Percentiles rank a stretch among this genome's conserved stretches.
phyloP scores from a whole-genome alignment of 2,113 vertebrate species.

The Bothrops jararaca region DNA sequence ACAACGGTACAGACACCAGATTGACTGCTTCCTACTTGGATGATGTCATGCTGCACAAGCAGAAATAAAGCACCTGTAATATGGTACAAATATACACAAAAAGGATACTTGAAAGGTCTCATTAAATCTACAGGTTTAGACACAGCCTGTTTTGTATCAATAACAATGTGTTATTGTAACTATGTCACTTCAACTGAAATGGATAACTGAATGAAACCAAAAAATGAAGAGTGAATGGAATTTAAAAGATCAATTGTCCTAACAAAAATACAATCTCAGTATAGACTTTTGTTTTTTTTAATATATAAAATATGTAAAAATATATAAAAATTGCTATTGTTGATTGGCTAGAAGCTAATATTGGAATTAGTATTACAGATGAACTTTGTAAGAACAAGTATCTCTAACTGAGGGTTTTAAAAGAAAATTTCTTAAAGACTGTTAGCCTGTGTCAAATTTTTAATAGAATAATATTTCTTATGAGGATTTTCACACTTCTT shows the following conservation, averaged over 20 bases:
- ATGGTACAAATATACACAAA: not conserved
- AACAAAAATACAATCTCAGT: not conserved
- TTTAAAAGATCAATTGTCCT: not conserved
- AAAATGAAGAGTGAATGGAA: not conserved
- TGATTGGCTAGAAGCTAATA: not conserved
- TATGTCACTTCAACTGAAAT: not conserved
- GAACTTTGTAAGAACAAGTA: not conserved
- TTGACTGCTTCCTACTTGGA: not conserved
- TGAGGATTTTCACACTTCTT: not conserved
- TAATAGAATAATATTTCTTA: not conserved
- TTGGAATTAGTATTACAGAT: not conserved
- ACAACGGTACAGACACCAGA: not conserved
- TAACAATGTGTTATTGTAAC: not conserved
- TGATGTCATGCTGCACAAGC: not conserved
- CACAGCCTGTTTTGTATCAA: not conserved
- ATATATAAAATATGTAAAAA: not conserved
- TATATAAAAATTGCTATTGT: not conserved
- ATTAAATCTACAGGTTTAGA: not conserved
- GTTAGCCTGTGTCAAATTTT: not conserved
- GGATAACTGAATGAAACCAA: not conserved
- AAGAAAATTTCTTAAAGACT: not conserved
- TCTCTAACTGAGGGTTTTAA: not conserved
- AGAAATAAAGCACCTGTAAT: not conserved
- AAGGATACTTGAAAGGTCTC: not conserved
- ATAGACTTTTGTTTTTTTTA: not conserved